Percentiles rank a stretch among this genome's conserved stretches.
Evolutionary conservation across 2,113 vertebrate species (phyloP).

Genomic region (Petromus typicus): DNA sequence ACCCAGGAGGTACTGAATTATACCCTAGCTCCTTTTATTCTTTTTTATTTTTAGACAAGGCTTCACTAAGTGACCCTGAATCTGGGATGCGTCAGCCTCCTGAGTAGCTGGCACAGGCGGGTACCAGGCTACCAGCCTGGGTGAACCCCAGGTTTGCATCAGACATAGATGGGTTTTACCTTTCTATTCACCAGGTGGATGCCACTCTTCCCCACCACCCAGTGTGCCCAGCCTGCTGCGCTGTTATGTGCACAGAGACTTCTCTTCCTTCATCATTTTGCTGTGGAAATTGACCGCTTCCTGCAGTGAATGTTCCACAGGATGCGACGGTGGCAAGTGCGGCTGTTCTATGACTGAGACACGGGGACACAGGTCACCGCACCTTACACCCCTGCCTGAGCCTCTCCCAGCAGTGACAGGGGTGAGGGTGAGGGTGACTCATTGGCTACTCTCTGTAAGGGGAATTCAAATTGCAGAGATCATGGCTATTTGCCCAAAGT

Average conservation of each 20-base stretch:
- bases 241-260: neutral
- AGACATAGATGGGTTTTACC: neutral
- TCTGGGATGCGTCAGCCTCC: neutral
- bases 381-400: neutral
- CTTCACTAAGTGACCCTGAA: neutral
- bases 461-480: neutral
- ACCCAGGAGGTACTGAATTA: neutral
- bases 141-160: neutral
- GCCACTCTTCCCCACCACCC: neutral
- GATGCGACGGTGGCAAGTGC: accelerated
- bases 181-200: neutral
- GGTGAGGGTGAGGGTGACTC: neutral
- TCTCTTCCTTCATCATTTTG: neutral
- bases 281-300: neutral
- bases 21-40: neutral
- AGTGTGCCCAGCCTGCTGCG: no score
- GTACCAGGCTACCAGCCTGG: neutral
- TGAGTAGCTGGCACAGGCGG: neutral
- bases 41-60: neutral
- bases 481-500: neutral
- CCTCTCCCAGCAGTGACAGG: no score
- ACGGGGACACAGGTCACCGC: neutral
- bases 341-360: neutral
- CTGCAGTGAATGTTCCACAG: accelerated
- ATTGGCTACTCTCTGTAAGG: neutral